phyloP scores from a whole-genome alignment of 1,140 invertebrate genomes.

The Drosophila littoralis region DNA sequence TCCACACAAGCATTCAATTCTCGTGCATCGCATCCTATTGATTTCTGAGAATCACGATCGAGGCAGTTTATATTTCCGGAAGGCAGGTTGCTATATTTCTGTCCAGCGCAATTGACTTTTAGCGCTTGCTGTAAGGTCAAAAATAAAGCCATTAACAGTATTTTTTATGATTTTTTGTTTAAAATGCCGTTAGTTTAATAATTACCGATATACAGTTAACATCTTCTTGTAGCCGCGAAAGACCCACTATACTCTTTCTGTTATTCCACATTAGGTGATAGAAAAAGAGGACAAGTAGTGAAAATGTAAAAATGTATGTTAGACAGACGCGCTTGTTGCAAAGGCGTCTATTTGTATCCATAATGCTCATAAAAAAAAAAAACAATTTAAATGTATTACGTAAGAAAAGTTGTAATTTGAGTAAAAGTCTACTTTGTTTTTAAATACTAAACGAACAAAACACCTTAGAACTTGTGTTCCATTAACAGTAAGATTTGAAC shows the following conservation, averaged over 20 bases:
- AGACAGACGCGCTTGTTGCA: constrained; percentile 33
- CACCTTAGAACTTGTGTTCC: no score
- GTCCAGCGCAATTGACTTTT: neutral
- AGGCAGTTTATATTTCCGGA: neutral
- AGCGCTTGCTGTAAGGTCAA: neutral
- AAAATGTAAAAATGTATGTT: constrained; percentile 48
- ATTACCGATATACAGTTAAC: constrained; percentile 54
- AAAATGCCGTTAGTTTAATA: no score
- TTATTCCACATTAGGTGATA: constrained; percentile 48
- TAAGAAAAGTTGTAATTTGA: neutral
- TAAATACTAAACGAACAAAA: neutral
- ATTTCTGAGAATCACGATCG: neutral
- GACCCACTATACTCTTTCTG: constrained; percentile 11
- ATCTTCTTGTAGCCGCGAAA: constrained; percentile 40
- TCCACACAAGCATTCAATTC: constrained; percentile 59
- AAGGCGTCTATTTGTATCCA: constrained; percentile 12
- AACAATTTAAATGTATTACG: neutral
- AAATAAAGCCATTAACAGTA: no score
- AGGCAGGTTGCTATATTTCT: no score
- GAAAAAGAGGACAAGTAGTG: constrained; percentile 45
- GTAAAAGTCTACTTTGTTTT: constrained; percentile 15
- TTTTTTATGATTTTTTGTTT: neutral
- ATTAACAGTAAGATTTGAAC: constrained; percentile 1
- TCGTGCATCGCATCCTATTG: constrained; percentile 1
- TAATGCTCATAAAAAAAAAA: constrained; percentile 4